phyloP scores from a whole-genome alignment of 2,113 vertebrate genomes.

The Malurus alboscapulatus region DNA sequence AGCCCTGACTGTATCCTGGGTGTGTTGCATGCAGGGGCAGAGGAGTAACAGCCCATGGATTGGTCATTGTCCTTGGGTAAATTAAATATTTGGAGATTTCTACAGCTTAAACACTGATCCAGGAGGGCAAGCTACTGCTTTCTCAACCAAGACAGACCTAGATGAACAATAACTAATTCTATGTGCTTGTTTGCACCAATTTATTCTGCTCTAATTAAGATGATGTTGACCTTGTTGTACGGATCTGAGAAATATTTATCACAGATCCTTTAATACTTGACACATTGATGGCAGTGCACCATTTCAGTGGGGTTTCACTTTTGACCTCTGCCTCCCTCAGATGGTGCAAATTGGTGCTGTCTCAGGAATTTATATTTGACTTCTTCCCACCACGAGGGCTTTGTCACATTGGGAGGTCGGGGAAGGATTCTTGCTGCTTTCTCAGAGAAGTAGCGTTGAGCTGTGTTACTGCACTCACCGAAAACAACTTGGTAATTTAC shows the following conservation, averaged over 20 bases:
- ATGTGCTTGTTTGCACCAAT: neutral
- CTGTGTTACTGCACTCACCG: neutral
- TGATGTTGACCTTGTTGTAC: neutral
- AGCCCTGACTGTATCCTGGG: neutral
- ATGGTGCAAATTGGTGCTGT: neutral
- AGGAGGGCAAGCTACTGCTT: neutral
- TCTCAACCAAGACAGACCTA: neutral
- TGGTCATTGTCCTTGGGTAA: neutral
- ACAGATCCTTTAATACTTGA: neutral
- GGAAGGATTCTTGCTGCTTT: neutral
- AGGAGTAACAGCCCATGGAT: rapidly evolving
- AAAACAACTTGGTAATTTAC: neutral
- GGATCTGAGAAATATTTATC: neutral
- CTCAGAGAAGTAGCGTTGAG: neutral
- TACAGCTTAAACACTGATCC: neutral
- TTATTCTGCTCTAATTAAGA: neutral
- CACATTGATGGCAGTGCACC: neutral
- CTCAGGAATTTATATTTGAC: neutral
- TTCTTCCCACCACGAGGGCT: neutral
- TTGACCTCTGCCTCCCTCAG: neutral
- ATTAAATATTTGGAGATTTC: neutral
- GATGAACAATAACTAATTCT: neutral
- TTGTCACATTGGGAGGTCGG: neutral
- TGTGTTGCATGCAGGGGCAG: neutral
- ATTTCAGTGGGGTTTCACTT: neutral